Evolutionary conservation across 2,888 invertebrate species (phyloP), one percentile per base, ranked within the genome.

Genomic region (Perdita meconis): DNA sequence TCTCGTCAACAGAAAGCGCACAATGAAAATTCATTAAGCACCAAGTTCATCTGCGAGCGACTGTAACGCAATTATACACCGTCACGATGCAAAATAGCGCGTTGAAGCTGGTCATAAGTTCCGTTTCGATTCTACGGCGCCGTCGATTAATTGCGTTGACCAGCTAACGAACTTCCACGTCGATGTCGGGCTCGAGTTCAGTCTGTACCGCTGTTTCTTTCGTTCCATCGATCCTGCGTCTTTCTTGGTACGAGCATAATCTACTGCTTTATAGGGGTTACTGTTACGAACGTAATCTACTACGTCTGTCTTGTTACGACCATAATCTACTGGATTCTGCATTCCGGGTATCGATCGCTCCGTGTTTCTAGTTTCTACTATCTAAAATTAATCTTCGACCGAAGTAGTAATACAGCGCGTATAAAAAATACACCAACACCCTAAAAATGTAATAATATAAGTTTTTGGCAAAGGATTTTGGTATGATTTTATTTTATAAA

Each of bases 21-120:
- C 30, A 59, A 38, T 26, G 50, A 26, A 50, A 59, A 67, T 24
- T 59, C 59, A 30, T 59, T 24, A 38, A 38, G 10, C 36, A 16
- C 38, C 6, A 2, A 66, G n/a, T 34, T 50, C 47, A 60, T 47
- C 10, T 3, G 2, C 34, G 40, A 53, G n/a, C 22, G 30, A 51
- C 57, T 19, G n/a, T 42, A 67, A 68, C 51, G 16, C 1, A 40
- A 40, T 56, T 44, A 10, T 22, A 12, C 55, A 12, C n/a, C 22
- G 12, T 34, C 1, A 1, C 16, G 16, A 13, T 55, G 36, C 13
- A 12, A 44, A 24, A 0, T 59, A 13, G 24, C 13, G 0, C 12
- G 30, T 40, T 22, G 24, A 22, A 5, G n/a, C 5, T 60, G 38
- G 4, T 24, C 40, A 16, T 13, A 19, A 53, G 8, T 26, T 38